Evolutionary conservation across 2,888 invertebrate genomes (phyloP).

Genomic region (Epirrhoe tristata): DNA sequence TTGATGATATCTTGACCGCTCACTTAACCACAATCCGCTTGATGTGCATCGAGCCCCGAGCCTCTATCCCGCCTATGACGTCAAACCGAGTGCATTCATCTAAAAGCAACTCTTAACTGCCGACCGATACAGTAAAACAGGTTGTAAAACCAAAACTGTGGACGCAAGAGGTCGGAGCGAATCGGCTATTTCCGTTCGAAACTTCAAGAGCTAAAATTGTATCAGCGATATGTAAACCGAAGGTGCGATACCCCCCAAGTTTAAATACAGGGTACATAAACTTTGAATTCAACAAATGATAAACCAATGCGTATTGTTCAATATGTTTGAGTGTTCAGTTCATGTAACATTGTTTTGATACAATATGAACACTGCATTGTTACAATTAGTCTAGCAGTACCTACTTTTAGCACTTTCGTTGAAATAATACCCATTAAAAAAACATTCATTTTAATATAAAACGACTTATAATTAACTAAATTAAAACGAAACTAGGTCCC

Average conservation of each 20-base stretch:
- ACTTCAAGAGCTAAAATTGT: conserved; percentile 30
- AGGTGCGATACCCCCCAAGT: conserved; percentile 11
- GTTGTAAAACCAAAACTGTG: conserved; percentile 44
- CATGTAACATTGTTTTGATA: too few species aligned
- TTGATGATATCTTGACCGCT: too few species aligned
- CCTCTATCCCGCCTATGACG: conserved; percentile 41
- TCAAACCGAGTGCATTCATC: conserved; percentile 47
- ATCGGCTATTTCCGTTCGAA: conserved; percentile 36
- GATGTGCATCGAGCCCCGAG: conserved; percentile 6
- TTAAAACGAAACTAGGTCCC: not conserved
- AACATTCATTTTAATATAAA: not conserved
- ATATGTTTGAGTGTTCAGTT: too few species aligned
- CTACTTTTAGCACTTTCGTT: too few species aligned
- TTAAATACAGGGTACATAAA: not conserved
- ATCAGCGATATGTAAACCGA: conserved; percentile 16
- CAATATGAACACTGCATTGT: too few species aligned
- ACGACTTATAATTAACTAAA: too few species aligned
- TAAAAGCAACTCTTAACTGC: conserved; percentile 42
- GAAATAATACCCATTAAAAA: too few species aligned
- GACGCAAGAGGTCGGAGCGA: conserved; percentile 35
- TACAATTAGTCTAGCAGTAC: too few species aligned
- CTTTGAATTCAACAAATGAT: not conserved
- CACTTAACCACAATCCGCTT: conserved; percentile 1
- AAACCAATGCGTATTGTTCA: not conserved
- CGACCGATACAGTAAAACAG: conserved; percentile 45